phyloP scores from a whole-genome alignment of 2,797 vertebrate genomes.

The Synaphobranchus kaupii region DNA sequence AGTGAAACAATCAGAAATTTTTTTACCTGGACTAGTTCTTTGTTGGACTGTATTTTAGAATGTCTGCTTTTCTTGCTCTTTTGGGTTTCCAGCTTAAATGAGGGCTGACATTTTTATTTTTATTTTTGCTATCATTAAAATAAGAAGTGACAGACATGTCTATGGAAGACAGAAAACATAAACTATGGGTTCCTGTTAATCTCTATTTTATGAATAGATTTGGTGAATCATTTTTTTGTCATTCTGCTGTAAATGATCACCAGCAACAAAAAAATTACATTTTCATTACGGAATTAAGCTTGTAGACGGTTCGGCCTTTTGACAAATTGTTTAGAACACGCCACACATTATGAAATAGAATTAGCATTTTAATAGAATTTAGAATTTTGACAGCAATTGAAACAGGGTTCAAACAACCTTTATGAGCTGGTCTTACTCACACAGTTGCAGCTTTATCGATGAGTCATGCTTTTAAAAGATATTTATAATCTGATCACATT shows the following conservation, averaged over 20 bases:
- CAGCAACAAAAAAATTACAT: background rate
- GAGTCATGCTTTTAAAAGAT: slow-evolving; percentile 16
- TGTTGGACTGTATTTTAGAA: background rate
- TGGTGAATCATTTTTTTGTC: slow-evolving; percentile 10
- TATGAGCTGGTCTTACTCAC: background rate
- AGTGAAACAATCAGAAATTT: background rate
- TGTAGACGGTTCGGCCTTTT: background rate
- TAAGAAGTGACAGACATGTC: background rate
- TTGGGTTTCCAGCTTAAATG: background rate
- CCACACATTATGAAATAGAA: background rate
- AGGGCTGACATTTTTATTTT: background rate
- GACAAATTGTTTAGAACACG: background rate
- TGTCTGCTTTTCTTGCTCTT: background rate
- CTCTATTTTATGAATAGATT: background rate
- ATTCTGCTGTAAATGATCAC: background rate
- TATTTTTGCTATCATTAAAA: background rate
- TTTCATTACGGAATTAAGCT: background rate
- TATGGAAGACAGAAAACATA: background rate
- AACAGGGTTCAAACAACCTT: background rate
- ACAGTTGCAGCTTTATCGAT: background rate
- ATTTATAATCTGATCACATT: slow-evolving; percentile 19
- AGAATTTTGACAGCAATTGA: background rate
- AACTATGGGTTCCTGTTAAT: background rate
- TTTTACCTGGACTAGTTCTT: background rate
- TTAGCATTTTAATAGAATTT: slow-evolving; percentile 1